These are phyloP conservation scores for Anthopleura sola DNA, from an alignment of 64 coral and sea anemone genomes.

Conservation along the genomic window DNA sequence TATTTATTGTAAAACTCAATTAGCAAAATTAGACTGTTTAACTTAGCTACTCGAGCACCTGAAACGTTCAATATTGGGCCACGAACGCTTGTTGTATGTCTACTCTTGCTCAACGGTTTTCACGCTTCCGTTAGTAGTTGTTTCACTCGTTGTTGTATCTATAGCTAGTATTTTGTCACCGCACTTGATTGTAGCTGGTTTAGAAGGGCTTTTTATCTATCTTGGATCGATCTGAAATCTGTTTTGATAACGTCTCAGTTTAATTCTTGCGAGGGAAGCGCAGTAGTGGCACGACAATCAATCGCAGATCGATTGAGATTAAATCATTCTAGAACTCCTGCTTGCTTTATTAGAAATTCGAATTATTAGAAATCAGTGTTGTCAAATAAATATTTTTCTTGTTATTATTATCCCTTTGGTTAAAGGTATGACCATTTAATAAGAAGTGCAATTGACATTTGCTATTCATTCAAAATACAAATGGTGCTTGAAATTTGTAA, in stretches of 20 bases:
- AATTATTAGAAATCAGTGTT: not conserved
- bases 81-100: not conserved
- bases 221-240: not conserved
- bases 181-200: not conserved
- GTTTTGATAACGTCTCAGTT: not conserved
- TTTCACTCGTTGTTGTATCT: not conserved
- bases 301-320: not conserved
- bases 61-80: not conserved
- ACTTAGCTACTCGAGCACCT: not conserved
- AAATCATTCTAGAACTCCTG: not conserved
- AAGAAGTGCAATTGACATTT: not conserved
- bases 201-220: not conserved
- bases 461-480: not conserved
- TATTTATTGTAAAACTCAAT: not conserved
- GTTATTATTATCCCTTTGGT: not conserved
- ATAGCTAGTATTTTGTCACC: not conserved
- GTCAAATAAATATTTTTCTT: not conserved
- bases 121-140: not conserved
- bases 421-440: not conserved
- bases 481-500: not conserved
- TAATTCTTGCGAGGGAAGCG: not conserved
- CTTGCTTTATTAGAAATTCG: not conserved
- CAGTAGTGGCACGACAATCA: not conserved
- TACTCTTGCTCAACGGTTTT: conserved; percentile 2
- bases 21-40: not conserved